Percentiles rank a stretch among this genome's conserved stretches.
phyloP scores from a whole-genome alignment of 2,888 invertebrate genomes.

The Tenthredo scrophulariae region DNA sequence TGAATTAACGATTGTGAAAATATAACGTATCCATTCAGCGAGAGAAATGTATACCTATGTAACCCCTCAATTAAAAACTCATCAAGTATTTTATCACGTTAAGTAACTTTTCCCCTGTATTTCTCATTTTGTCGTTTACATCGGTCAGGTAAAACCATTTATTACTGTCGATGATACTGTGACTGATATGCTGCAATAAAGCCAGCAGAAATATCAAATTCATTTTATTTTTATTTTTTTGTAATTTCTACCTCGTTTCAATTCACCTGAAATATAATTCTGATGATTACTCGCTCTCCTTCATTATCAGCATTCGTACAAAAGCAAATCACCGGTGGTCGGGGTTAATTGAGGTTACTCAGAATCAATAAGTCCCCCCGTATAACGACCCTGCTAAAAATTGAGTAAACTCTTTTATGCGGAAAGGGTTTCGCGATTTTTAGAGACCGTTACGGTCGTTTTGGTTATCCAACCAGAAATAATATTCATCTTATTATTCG shows the following conservation, averaged over 20 bases:
- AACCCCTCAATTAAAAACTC: slow-evolving; percentile 27
- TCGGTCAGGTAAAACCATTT: neutral
- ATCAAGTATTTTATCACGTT: slow-evolving; percentile 3
- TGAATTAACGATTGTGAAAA: neutral
- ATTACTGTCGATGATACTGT: slow-evolving; percentile 10
- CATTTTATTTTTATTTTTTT: neutral
- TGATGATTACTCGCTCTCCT: slow-evolving; percentile 2
- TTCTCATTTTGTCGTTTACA: neutral
- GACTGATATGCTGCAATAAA: neutral
- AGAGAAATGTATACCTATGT: neutral
- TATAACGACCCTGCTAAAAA: slow-evolving; percentile 32
- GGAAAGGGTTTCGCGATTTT: neutral
- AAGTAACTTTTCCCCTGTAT: neutral
- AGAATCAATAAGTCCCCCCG: slow-evolving; percentile 27
- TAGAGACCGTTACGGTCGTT: neutral
- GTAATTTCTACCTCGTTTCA: neutral
- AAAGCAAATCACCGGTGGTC: slow-evolving; percentile 8
- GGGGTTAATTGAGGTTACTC: slow-evolving; percentile 34
- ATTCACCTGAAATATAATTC: neutral
- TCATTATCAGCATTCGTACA: slow-evolving; percentile 1
- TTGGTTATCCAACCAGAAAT: neutral
- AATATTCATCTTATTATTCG: neutral
- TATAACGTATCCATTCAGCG: neutral
- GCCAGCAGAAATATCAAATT: neutral
- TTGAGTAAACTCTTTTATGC: neutral